Conservation (phyloP, 2,888 invertebrate genomes). For the Melipona beecheii region DNA sequence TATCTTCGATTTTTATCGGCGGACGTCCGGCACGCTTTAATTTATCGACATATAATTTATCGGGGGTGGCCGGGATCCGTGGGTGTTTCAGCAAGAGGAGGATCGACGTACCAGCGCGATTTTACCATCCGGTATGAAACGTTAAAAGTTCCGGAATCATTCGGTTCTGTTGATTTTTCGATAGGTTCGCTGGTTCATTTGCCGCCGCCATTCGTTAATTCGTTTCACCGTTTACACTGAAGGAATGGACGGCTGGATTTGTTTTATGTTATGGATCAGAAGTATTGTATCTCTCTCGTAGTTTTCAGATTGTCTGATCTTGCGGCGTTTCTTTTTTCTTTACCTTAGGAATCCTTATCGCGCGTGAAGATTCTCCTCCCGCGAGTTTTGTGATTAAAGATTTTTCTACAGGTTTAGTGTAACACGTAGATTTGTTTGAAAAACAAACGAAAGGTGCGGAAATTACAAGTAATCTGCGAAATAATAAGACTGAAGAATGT, state of each 20-base stretch:
- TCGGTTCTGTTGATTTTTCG: conserved; percentile 5
- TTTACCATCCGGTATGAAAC: conserved; percentile 42
- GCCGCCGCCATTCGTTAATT: not conserved
- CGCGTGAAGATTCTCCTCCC: too few relatives aligned
- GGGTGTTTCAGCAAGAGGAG: conserved; percentile 24
- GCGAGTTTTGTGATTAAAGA: too few relatives aligned
- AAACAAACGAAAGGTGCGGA: too few relatives aligned
- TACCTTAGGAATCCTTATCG: too few relatives aligned
- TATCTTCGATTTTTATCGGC: conserved; percentile 56
- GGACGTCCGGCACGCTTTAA: conserved; percentile 41
- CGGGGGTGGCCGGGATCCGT: conserved; percentile 31
- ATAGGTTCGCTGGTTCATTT: conserved; percentile 20
- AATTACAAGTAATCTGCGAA: too few relatives aligned
- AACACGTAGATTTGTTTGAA: too few relatives aligned
- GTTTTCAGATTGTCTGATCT: too few relatives aligned
- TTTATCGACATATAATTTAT: conserved; percentile 59
- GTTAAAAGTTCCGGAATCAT: not conserved
- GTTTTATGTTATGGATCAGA: not conserved
- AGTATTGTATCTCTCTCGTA: too few relatives aligned
- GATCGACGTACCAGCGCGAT: conserved; percentile 15
- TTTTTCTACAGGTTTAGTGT: too few relatives aligned
- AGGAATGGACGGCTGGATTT: not conserved
- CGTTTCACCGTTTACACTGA: not conserved
- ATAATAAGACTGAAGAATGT: too few relatives aligned
- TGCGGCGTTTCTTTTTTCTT: too few relatives aligned